Base-by-base conservation (phyloP, 2,797 vertebrate species). In the Serranus cabrilla region DNA sequence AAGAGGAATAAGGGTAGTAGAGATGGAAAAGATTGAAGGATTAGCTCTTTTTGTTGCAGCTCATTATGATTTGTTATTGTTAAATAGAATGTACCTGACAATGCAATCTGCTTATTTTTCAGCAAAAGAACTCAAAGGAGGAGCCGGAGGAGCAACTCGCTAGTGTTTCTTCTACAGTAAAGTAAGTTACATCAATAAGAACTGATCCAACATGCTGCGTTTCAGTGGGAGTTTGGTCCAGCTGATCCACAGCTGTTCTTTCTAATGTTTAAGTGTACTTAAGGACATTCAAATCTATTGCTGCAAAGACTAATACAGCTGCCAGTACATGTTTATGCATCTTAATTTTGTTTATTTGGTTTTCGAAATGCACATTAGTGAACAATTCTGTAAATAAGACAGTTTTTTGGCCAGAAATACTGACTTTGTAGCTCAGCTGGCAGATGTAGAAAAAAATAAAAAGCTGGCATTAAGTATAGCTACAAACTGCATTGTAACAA, bases 51-150 rank as follows among this genome's bases (percentile, higher is more conserved):
- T 64, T 18, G 34, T n/a, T n/a, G n/a, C n/a, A n/a, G n/a, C n/a
- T n/a, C n/a, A n/a, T n/a, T n/a, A n/a, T n/a, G n/a, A n/a, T n/a
- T n/a, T n/a, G n/a, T n/a, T n/a, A n/a, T n/a, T n/a, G n/a, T 47
- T 49, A 6, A 7, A 58, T 23, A 50, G 31, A 67, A 7, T 66
- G 21, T 42, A 31, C 3, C 16, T 65, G 7, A 34, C 65, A 20
- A 69, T 55, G 14, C 21, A 20, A 34, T 16, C 9, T 58, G 1
- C n/a, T 52, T 50, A 23, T 74, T 67, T 88, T 80, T 56, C 50
- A 87, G 89, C 83, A 94, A 79, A 89, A 87, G 64, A 65, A 45
- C 20, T 87, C 83, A 39, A 93, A 92, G 40, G 89, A 93, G 20
- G 90, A 87, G 17, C 85, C 74, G 34, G 89, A 90, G 16, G 91